Evolutionary conservation across 1,140 invertebrate genomes (phyloP), one percentile per base, ranked within the genome.

Genomic region (Pogonomyrmex barbatus): DNA sequence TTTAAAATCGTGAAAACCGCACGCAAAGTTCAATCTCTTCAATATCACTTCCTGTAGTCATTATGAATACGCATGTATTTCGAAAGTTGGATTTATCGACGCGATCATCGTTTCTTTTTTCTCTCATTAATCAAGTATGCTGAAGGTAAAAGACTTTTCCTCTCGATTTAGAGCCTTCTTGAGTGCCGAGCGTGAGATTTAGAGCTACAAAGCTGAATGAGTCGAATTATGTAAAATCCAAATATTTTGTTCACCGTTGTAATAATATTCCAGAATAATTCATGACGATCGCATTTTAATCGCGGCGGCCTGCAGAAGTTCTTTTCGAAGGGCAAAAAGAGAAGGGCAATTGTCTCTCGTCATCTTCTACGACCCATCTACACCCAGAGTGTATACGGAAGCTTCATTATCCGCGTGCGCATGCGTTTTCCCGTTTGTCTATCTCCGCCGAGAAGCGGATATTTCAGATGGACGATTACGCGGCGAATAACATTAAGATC

Each of bases 401-500:
- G 79, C 68, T 73, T 83, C 79, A 73, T 75, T 75, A 75, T 50
- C n/a, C 30, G 47, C 30, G 50, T 9, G 45, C 67, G 17, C 58
- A 36, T 9, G 24, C 33, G 39, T 45, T 87, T 87, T 87, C 73
- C 52, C 50, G 68, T 54, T 75, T 83, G 73, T 54, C 79, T 73
- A 83, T 52, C 85, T 52, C 45, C n/a, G 39, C 12, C 10, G 45
- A 54, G 67, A 76, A 76, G 45, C 68, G 10, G 63, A 83, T 68
- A 87, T 87, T 87, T 85, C 81, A 85, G 63, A 81, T 81, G 60
- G 78, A 33, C 85, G 78, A 85, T 81, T 70, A 82, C 45, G 54
- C 65, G 77, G 65, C 67, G 54, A 86, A 86, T 83, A 89, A 88
- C 83, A 86, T 91, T 90, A 89, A 87, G 77, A 91, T 89, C 88